phyloP scores from a whole-genome alignment of 2,797 vertebrate genomes.

The Hypotaenidia okinawae region DNA sequence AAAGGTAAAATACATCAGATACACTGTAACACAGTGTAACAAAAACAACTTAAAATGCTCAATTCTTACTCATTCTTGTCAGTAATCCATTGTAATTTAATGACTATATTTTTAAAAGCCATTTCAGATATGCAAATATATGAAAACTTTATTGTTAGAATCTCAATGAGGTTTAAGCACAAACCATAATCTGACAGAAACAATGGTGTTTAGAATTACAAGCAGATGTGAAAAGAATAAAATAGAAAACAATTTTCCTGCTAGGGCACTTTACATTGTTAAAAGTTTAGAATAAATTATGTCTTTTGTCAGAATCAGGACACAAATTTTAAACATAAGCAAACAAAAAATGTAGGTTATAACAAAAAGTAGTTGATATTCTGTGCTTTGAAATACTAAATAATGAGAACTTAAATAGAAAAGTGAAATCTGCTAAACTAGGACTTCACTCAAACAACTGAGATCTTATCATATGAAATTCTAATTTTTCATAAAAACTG shows the following conservation, averaged over 20 bases:
- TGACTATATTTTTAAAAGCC: conserved; percentile 11
- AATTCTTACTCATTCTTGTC: not conserved
- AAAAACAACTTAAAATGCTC: conserved; percentile 11
- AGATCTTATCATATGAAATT: not conserved
- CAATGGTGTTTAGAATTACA: conserved; percentile 60
- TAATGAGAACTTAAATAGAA: not conserved
- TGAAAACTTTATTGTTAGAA: conserved; percentile 45
- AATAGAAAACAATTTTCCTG: conserved; percentile 21
- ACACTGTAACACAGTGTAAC: not conserved
- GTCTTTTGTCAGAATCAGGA: conserved; percentile 21
- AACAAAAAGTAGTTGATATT: not conserved
- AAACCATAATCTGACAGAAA: conserved; percentile 33
- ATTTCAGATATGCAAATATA: conserved; percentile 67
- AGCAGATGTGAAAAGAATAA: conserved; percentile 66
- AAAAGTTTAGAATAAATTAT: conserved; percentile 48
- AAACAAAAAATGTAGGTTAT: not conserved
- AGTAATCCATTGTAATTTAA: conserved; percentile 14
- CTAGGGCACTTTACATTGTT: conserved; percentile 35
- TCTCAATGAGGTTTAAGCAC: conserved; percentile 57
- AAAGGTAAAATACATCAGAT: not conserved
- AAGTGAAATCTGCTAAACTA: not conserved
- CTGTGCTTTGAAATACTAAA: not conserved
- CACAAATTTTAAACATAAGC: conserved; percentile 1
- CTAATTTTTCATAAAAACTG: not conserved
- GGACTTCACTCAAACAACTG: not conserved